These are phyloP conservation scores for Hyperoodon ampullatus DNA, from an alignment of 2,113 vertebrate species.

Conservation along the genomic window DNA sequence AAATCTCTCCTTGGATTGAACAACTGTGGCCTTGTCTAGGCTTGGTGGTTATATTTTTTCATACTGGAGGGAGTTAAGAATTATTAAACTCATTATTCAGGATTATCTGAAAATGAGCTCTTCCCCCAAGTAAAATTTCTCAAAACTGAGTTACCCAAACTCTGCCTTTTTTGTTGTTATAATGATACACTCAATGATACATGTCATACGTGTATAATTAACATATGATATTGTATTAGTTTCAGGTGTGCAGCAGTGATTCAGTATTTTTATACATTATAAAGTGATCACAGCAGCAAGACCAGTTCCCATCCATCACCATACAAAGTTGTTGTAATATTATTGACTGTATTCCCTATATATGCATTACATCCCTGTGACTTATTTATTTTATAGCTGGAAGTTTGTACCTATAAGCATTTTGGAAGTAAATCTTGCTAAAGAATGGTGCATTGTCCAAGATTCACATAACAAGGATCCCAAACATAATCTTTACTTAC, in stretches of 20 bases:
- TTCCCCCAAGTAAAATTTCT: constrained; percentile 29
- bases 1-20: background rate
- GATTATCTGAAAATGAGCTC: background rate
- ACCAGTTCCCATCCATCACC: background rate
- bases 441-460: background rate
- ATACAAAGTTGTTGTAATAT: background rate
- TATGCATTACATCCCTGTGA: background rate
- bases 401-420: background rate
- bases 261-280: background rate
- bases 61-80: background rate
- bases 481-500: background rate
- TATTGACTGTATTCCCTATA: background rate
- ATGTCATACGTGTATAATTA: background rate
- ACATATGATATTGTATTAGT: background rate
- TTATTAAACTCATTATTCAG: background rate
- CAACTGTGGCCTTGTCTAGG: background rate
- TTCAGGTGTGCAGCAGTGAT: background rate
- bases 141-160: background rate
- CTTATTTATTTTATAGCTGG: background rate
- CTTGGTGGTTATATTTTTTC: background rate
- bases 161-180: background rate
- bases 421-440: background rate
- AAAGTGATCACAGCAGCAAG: background rate
- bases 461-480: background rate
- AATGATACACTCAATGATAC: too few relatives aligned